These are phyloP conservation scores for Butastur rufipennis DNA, from an alignment of 2,113 vertebrate genomes.

Conservation along the genomic window DNA sequence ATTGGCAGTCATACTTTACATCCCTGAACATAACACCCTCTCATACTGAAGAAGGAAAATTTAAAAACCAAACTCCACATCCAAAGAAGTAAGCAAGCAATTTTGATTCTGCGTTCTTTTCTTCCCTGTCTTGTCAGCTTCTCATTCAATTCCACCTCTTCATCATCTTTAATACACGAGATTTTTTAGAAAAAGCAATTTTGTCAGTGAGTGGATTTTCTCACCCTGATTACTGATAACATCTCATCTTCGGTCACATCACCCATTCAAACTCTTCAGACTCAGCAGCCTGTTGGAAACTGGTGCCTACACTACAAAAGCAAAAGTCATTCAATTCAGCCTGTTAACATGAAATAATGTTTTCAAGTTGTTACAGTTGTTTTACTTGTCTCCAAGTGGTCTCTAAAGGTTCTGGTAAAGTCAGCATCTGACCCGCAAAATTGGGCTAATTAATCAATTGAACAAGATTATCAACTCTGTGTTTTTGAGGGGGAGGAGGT, in stretches of 20 bases:
- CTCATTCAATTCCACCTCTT: background rate
- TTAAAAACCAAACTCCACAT: background rate
- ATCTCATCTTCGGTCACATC: background rate
- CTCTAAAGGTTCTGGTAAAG: background rate
- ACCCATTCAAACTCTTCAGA: background rate
- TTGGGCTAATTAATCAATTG: background rate
- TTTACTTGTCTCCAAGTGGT: too few species aligned
- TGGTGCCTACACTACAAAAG: background rate
- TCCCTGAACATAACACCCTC: background rate
- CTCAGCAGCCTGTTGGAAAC: background rate
- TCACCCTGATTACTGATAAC: background rate
- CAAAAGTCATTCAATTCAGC: background rate
- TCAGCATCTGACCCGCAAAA: background rate
- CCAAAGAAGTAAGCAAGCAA: background rate
- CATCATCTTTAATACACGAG: rapidly evolving
- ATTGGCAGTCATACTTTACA: background rate
- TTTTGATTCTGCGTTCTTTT: background rate
- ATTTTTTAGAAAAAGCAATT: background rate
- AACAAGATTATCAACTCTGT: background rate
- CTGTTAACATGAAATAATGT: background rate
- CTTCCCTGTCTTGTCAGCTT: background rate
- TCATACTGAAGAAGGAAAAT: background rate
- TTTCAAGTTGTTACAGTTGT: background rate
- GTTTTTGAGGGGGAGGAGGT: background rate
- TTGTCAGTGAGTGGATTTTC: background rate